These are phyloP conservation scores for Aphaenogaster floridana DNA, from an alignment of 1,140 invertebrate species.

Conservation along the genomic window DNA sequence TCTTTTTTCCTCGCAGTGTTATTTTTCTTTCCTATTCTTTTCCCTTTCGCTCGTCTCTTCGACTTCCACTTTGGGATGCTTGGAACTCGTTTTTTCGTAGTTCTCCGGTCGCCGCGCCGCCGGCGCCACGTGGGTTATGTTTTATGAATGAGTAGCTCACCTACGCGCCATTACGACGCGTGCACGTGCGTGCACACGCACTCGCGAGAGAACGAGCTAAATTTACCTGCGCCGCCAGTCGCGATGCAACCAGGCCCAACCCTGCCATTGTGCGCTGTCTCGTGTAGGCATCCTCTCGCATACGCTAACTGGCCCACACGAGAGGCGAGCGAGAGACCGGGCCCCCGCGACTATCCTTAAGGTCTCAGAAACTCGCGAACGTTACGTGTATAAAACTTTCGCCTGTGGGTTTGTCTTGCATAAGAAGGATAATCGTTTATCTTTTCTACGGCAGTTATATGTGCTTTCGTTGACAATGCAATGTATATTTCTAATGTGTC, in stretches of 20 bases:
- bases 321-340: slow-evolving; percentile 13
- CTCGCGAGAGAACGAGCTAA: slow-evolving; percentile 63
- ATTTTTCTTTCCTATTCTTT: neutral
- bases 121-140: slow-evolving; percentile 78
- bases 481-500: neutral
- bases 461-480: neutral
- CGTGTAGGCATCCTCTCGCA: slow-evolving; percentile 72
- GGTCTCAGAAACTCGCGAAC: neutral
- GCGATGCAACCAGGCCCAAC: slow-evolving; percentile 74
- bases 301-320: slow-evolving; percentile 69
- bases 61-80: slow-evolving; percentile 29
- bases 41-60: neutral
- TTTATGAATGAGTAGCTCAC: slow-evolving; percentile 82
- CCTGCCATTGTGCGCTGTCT: slow-evolving; percentile 71
- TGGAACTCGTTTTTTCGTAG: slow-evolving; percentile 7
- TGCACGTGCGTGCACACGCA: slow-evolving; percentile 39
- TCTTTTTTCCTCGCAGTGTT: neutral
- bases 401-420: slow-evolving; percentile 53
- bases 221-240: slow-evolving; percentile 69
- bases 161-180: slow-evolving; percentile 76
- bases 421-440: slow-evolving; percentile 25
- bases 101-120: neutral
- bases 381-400: slow-evolving; percentile 46
- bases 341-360: slow-evolving; percentile 46
- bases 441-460: slow-evolving; percentile 28